These are phyloP conservation scores for Micropoecilia bifurca DNA, from an alignment of 2,797 vertebrate species.

Conservation along the genomic window DNA sequence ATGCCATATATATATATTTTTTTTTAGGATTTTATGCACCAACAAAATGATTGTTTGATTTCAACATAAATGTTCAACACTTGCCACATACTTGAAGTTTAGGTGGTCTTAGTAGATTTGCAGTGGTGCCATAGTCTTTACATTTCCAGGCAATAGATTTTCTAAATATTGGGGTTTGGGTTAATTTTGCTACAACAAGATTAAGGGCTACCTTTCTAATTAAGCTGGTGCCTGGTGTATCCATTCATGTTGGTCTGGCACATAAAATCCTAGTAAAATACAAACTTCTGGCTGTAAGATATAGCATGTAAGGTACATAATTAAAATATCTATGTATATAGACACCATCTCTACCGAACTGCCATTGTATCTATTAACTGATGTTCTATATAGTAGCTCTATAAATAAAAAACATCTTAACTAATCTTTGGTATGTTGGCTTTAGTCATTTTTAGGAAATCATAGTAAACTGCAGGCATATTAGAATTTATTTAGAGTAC, in stretches of 20 bases:
- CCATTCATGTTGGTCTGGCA: not conserved
- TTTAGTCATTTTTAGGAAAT: conserved; percentile 22
- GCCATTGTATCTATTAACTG: conserved; percentile 18
- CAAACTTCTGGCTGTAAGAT: not conserved
- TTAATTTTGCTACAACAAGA: not conserved
- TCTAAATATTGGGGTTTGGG: not conserved
- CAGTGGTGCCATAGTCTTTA: not conserved
- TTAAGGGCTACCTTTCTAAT: not conserved
- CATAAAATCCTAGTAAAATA: not conserved
- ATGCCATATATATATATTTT: not conserved
- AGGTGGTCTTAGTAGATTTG: not conserved
- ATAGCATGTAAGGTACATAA: not conserved
- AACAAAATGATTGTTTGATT: not conserved
- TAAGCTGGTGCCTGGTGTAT: not conserved
- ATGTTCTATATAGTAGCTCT: not conserved
- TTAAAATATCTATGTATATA: not conserved
- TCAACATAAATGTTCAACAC: not conserved
- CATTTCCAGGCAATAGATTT: not conserved
- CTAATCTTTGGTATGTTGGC: not conserved
- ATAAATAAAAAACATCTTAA: not conserved
- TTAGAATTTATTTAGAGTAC: conserved; percentile 25
- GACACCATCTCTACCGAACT: conserved; percentile 11
- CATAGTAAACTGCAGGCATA: conserved; percentile 17
- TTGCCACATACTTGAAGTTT: not conserved
- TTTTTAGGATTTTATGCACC: not conserved